Evolutionary conservation across 2,113 vertebrate genomes (phyloP).

Genomic region (Progne subis): DNA sequence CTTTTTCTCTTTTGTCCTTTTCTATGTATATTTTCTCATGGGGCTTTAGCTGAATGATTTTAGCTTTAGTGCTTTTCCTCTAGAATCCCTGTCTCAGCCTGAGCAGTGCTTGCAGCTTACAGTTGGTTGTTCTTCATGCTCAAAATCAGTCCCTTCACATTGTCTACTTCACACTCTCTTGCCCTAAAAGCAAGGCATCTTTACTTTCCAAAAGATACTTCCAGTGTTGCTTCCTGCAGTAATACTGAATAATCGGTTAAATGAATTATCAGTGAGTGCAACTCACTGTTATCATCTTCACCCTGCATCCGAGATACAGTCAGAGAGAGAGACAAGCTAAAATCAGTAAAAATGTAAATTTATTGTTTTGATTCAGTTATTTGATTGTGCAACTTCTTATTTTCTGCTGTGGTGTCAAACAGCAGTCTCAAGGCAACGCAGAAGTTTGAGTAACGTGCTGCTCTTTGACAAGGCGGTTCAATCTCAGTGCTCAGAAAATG

Average conservation of each 20-base stretch:
- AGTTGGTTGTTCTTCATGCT: neutral
- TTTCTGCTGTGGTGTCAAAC: neutral
- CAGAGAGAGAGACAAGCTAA: neutral
- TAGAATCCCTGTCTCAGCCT: neutral
- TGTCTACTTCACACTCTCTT: neutral
- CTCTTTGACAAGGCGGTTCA: neutral
- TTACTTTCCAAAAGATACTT: neutral
- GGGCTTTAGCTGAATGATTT: neutral
- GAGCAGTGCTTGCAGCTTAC: neutral
- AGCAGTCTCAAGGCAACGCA: neutral
- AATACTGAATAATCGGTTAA: neutral
- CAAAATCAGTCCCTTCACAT: neutral
- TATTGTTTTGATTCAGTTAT: neutral
- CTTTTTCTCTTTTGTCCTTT: neutral
- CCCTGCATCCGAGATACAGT: neutral
- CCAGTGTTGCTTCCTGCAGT: neutral
- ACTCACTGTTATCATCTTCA: neutral
- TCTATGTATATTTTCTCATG: neutral
- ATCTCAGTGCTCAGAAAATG: neutral
- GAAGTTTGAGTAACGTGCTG: neutral
- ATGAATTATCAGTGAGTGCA: neutral
- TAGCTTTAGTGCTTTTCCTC: neutral
- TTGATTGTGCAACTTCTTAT: neutral
- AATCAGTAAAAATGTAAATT: neutral
- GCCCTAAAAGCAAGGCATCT: neutral